Evolutionary conservation across 2,797 vertebrate species (phyloP).

Genomic region (Sparus aurata): DNA sequence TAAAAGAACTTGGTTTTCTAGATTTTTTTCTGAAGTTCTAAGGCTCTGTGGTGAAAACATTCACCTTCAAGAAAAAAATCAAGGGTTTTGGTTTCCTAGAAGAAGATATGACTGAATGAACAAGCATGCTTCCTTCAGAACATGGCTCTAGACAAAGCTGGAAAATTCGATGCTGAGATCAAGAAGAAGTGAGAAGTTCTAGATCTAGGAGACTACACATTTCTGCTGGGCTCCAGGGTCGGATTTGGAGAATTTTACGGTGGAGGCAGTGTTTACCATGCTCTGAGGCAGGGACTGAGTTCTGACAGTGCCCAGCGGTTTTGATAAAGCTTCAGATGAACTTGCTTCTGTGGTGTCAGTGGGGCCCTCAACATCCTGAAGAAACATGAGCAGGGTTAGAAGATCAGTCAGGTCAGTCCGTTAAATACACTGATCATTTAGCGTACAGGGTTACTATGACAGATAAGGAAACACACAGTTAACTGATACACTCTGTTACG

Average conservation of each 20-base stretch:
- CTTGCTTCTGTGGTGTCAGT: conserved; percentile 64
- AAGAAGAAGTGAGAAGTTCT: conserved; percentile 39
- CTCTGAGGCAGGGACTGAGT: conserved; percentile 72
- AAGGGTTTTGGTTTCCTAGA: too few species aligned
- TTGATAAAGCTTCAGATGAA: conserved; percentile 66
- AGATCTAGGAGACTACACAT: conserved; percentile 84
- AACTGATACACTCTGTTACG: conserved; percentile 38
- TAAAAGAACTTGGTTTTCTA: too few species aligned
- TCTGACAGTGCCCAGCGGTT: conserved; percentile 65
- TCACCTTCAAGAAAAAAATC: too few species aligned
- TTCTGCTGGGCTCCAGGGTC: conserved; percentile 71
- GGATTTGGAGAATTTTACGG: conserved; percentile 67
- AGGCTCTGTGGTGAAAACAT: too few species aligned
- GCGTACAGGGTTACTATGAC: conserved; percentile 12
- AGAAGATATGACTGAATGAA: too few species aligned
- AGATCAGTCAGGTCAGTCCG: conserved; percentile 53
- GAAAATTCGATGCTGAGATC: conserved; percentile 6
- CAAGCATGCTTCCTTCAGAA: not conserved
- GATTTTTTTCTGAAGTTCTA: too few species aligned
- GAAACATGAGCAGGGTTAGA: conserved; percentile 77
- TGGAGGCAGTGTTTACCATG: conserved; percentile 83
- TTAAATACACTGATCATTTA: conserved; percentile 14
- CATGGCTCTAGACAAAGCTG: conserved; percentile 12
- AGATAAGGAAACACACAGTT: conserved; percentile 35
- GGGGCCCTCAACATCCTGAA: conserved; percentile 73